phyloP scores from a whole-genome alignment of 1,140 invertebrate species.

The Lepidurus apus region DNA sequence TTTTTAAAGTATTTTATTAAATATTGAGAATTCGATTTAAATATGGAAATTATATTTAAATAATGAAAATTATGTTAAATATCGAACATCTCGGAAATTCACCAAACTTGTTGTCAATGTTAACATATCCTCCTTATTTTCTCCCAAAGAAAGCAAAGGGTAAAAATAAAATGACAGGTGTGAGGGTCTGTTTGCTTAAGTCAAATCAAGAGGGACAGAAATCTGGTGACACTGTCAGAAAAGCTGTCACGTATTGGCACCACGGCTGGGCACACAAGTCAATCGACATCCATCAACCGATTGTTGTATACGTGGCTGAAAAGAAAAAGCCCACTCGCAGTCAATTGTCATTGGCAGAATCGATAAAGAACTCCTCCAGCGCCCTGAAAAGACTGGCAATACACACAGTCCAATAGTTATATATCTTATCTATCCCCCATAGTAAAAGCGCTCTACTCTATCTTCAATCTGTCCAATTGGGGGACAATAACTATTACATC shows the following conservation, averaged over 20 bases:
- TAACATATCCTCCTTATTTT: neutral
- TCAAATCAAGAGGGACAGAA: neutral
- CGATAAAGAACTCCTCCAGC: neutral
- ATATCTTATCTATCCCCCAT: neutral
- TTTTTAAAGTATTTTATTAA: too few relatives aligned
- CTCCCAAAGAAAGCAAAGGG: neutral
- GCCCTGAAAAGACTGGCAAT: neutral
- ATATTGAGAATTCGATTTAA: too few relatives aligned
- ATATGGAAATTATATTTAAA: too few relatives aligned
- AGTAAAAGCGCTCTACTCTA: constrained; percentile 5
- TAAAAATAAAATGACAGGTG: neutral
- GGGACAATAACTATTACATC: constrained; percentile 3
- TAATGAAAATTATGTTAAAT: too few relatives aligned
- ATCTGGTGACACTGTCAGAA: neutral
- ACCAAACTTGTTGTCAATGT: too few relatives aligned
- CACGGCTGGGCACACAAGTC: neutral
- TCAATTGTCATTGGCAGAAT: constrained; percentile 22
- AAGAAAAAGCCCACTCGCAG: neutral
- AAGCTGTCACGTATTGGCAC: neutral
- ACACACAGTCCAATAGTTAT: neutral
- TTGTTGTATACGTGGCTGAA: constrained; percentile 7
- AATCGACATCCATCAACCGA: neutral
- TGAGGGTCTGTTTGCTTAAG: neutral
- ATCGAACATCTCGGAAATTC: too few relatives aligned
- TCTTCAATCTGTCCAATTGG: constrained; percentile 21